Percentiles rank a stretch among this genome's conserved stretches.
phyloP scores from a whole-genome alignment of 2,113 vertebrate genomes.

The Dolichallabes microphthalmus region DNA sequence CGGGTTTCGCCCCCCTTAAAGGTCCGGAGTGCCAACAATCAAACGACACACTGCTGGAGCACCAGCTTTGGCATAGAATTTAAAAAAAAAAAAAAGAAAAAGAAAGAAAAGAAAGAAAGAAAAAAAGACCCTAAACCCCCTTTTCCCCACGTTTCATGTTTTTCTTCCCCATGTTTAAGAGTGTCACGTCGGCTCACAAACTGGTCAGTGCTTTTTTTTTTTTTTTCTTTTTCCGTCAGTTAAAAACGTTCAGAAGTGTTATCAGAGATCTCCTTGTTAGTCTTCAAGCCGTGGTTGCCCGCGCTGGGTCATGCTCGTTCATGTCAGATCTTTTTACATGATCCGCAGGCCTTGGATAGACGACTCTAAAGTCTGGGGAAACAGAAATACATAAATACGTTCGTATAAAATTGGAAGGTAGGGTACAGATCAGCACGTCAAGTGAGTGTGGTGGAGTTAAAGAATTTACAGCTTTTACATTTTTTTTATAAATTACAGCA shows the following conservation, averaged over 20 bases:
- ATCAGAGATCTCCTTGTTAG: conserved; percentile 70
- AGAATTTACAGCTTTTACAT: too few relatives aligned
- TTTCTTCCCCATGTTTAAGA: conserved; percentile 60
- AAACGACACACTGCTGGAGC: conserved; percentile 76
- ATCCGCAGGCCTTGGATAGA: conserved; percentile 96
- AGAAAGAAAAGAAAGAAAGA: conserved; percentile 37
- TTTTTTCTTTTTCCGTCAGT: conserved; percentile 4
- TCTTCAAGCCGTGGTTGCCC: conserved; percentile 54
- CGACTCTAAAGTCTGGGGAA: conserved; percentile 89
- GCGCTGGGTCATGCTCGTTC: conserved; percentile 70
- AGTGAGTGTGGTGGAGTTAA: background rate
- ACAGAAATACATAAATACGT: conserved; percentile 21
- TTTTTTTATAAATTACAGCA: background rate
- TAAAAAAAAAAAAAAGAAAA: conserved; percentile 58
- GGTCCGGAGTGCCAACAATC: conserved; percentile 54
- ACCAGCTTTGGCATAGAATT: conserved; percentile 84
- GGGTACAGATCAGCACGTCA: too few relatives aligned
- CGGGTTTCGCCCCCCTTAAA: conserved; percentile 34
- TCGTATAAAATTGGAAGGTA: too few relatives aligned
- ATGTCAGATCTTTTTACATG: conserved; percentile 81
- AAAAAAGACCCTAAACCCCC: conserved; percentile 57
- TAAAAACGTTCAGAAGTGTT: conserved; percentile 59
- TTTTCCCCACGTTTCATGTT: conserved; percentile 21
- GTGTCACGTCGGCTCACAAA: conserved; percentile 70
- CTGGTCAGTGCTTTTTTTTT: conserved; percentile 73